Evolutionary conservation across 92 coral and sea anemone genomes (phyloP), one percentile per base, ranked within the genome.

Genomic region (Meandrina meandrites): DNA sequence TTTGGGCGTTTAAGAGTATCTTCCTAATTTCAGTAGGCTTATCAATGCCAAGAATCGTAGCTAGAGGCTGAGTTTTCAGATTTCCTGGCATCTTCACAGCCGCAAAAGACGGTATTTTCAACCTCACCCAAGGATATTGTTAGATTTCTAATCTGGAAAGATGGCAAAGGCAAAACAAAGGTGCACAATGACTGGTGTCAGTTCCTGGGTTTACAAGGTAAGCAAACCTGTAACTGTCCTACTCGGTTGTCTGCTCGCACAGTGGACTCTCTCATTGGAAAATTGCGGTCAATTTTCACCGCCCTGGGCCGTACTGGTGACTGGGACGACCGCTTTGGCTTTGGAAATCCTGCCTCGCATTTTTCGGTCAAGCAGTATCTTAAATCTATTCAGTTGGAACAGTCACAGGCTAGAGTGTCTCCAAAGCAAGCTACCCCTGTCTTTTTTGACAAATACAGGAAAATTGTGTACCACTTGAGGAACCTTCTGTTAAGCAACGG

Each of bases 241-340:
- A 80, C 81, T 37, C 89, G 95, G 78, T 79, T 94, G 12, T 87
- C 98, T 76, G 92, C 93, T 17, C 88, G 95, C 16, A 94, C 95
- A 24, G 95, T 90, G 53, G 90, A 94, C 76, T 60, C 77, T 17
- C 47, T 66, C 57, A 88, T 88, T 47, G 94, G 91, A 0, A 93
- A 88, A 56, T 87, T 88, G 16, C 74, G 96, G 0, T 31, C 89
- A 50, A 88, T 91, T 54, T 89, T 91, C 40, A 83, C 58, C 53
- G 78, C 68, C 56, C 8, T 86, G n/a, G 91, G 84, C 51, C 91
- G 93, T 42, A 70, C 90, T 21, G 96, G 89, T 34, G 88, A 94
- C n/a, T 90, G 90, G 86, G 90, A 92, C 57, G 92, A 88, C 28
- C 94, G 78, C n/a, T 56, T 79, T 6, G 88, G 90, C 21, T 68